phyloP scores from a whole-genome alignment of 2,888 invertebrate genomes.

The Hofmannophila pseudospretella region DNA sequence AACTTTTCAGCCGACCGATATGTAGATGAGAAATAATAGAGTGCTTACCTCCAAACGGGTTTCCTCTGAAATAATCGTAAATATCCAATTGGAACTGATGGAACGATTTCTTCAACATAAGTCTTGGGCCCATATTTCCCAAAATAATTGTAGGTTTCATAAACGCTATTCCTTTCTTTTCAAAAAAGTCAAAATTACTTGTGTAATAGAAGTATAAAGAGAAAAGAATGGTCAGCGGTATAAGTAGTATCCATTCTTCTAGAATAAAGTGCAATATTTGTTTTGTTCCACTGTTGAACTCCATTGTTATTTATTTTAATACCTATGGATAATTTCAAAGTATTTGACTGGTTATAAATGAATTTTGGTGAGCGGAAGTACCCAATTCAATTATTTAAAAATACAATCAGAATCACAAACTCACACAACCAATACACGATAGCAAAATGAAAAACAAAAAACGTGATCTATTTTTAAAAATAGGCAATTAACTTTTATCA shows the following conservation, averaged over 20 bases:
- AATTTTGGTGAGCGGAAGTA: no score
- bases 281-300: slow-evolving; percentile 24
- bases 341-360: no score
- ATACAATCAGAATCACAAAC: no score
- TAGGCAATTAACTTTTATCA: no score
- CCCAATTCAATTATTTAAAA: no score
- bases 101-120: slow-evolving; percentile 58
- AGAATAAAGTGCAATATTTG: slow-evolving; percentile 36
- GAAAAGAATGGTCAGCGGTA: slow-evolving; percentile 43
- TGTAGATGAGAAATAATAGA: no score
- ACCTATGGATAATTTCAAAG: no score
- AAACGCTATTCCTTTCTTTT: slow-evolving; percentile 60
- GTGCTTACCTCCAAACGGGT: slow-evolving; percentile 61
- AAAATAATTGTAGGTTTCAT: slow-evolving; percentile 66
- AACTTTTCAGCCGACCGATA: no score
- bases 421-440: no score
- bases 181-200: slow-evolving; percentile 61
- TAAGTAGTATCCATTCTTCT: slow-evolving; percentile 55
- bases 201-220: slow-evolving; percentile 60
- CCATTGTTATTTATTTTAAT: not conserved
- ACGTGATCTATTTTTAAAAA: no score
- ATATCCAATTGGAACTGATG: slow-evolving; percentile 64
- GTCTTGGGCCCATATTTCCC: slow-evolving; percentile 64
- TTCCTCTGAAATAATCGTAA: slow-evolving; percentile 66
- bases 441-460: no score